Evolutionary conservation across 2,113 vertebrate genomes (phyloP), one percentile per base, ranked within the genome.

Genomic region (Arizona elegans): DNA sequence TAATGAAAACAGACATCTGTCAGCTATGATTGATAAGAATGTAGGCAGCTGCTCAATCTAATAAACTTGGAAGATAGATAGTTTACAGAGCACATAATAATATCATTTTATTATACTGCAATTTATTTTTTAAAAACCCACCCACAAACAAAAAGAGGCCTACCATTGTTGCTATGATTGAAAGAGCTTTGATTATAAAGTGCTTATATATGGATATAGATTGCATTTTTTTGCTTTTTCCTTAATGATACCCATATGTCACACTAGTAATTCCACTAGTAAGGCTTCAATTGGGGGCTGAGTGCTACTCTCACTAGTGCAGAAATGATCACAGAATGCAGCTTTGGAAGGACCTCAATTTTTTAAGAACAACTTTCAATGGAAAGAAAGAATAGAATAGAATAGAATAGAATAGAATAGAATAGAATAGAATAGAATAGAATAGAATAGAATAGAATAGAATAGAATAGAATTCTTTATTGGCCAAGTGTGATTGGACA

Each of bases 1-100:
- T 93, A 86, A 94, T 92, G 90, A 86, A 93, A 70, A 94, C n/a
- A 52, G 50, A 87, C 70, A 93, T 23, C 23, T 92, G 23, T 92
- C 88, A 53, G 26, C 43, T 43, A 52, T 90, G 75, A 75, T 38
- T 89, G 56, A 91, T 93, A 24, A 59, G 55, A 47, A 90, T 90
- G 70, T 29, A 87, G 50, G 53, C 38, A 58, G 85, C 47, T 90
- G 81, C n/a, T 90, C 26, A 88, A n/a, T 92, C 54, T 85, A 91
- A 56, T 92, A 85, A 21, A 12, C n/a, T 92, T 90, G 53, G 52
- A 56, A 58, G n/a, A 93, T 21, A 17, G 24, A 5, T 43, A 91
- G 59, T 19, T 58, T 92, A 54, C 24, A 50, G 26, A 93, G 12
- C 53, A 81, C 2, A 3, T 23, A 81, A 21, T 15, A 43, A 81